phyloP scores from a whole-genome alignment of 2,113 vertebrate species.

The Cyprinodon variegatus region DNA sequence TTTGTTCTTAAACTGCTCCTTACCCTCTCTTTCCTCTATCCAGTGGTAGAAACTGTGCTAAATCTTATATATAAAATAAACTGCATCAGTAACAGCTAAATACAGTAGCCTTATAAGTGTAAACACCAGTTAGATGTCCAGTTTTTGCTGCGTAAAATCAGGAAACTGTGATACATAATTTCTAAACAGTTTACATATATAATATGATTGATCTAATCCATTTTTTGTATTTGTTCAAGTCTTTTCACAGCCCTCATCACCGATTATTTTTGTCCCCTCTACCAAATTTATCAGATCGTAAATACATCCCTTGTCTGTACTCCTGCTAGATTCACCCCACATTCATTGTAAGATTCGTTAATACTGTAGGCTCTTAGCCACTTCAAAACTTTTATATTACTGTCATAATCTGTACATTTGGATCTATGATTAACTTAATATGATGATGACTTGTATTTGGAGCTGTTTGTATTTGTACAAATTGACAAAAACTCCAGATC shows the following conservation, averaged over 20 bases:
- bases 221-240: too few species aligned
- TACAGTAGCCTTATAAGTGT: neutral
- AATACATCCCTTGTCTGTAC: neutral
- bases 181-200: too few species aligned
- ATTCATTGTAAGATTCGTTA: neutral
- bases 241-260: neutral
- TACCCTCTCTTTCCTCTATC: slow-evolving; percentile 6
- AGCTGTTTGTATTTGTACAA: too few species aligned
- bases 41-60: neutral
- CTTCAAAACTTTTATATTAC: neutral
- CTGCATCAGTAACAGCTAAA: neutral
- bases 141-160: neutral
- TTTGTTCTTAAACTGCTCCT: slow-evolving; percentile 20
- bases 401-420: neutral
- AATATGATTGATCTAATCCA: too few species aligned
- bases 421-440: too few species aligned
- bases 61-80: neutral
- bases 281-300: neutral
- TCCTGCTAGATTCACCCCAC: neutral
- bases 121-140: neutral
- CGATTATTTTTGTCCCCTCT: neutral
- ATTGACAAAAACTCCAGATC: too few species aligned
- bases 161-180: too few species aligned
- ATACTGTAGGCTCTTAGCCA: neutral
- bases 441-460: too few species aligned